Conservation (phyloP, 2,797 vertebrate species). For the Acanthurus tractus region DNA sequence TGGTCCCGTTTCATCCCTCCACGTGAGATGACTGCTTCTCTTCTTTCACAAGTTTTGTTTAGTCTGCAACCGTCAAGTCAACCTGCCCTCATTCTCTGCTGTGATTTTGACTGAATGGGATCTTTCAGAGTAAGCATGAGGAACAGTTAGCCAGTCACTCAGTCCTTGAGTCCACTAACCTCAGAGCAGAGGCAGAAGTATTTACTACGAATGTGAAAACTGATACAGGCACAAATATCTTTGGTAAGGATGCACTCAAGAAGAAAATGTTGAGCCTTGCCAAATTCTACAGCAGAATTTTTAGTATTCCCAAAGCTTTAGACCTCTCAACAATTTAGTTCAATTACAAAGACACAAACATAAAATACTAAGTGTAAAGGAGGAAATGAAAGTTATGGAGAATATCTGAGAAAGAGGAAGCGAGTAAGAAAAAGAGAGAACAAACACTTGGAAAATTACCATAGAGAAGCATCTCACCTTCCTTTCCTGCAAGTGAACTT, state of each 20-base stretch:
- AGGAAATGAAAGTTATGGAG: constrained; percentile 9
- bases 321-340: not conserved
- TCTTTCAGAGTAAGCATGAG: constrained; percentile 42
- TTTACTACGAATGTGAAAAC: constrained; percentile 24
- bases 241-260: not conserved
- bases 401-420: not conserved
- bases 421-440: not conserved
- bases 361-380: not conserved
- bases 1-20: constrained; percentile 32
- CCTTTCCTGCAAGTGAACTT: not conserved
- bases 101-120: constrained; percentile 62
- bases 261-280: not conserved
- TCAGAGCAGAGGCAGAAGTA: constrained; percentile 6
- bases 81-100: constrained; percentile 43
- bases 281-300: not conserved
- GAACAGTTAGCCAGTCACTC: constrained; percentile 50
- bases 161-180: constrained; percentile 9
- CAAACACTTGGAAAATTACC: not conserved
- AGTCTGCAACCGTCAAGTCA: constrained; percentile 61
- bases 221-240: not conserved
- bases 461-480: not conserved
- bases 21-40: constrained; percentile 49
- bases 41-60: constrained; percentile 66
- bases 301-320: not conserved
- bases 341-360: not conserved